phyloP scores from a whole-genome alignment of 2,113 vertebrate genomes.

The Pheucticus melanocephalus region DNA sequence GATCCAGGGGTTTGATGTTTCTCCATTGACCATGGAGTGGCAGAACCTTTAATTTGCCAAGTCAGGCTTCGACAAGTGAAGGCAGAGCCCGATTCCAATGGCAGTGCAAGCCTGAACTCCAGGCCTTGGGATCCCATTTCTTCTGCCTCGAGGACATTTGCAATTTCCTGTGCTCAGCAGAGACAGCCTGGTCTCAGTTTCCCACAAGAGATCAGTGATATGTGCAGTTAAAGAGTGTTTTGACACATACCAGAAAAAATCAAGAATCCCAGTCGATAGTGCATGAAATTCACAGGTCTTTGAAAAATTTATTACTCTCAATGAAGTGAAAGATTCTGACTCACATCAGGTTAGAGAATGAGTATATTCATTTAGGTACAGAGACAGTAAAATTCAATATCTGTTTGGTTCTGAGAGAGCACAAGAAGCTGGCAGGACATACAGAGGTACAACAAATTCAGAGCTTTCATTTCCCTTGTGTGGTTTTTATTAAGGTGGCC shows the following conservation, averaged over 20 bases:
- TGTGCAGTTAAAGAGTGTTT: background rate
- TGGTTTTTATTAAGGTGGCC: background rate
- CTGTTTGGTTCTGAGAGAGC: background rate
- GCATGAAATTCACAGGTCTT: background rate
- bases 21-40: background rate
- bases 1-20: background rate
- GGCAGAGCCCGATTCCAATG: background rate
- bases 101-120: background rate
- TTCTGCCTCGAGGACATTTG: constrained; percentile 9
- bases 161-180: background rate
- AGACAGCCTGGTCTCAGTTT: background rate
- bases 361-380: background rate
- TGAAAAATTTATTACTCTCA: background rate
- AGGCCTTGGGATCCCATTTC: background rate
- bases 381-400: background rate
- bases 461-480: background rate
- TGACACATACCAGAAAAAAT: background rate
- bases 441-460: background rate
- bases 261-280: background rate
- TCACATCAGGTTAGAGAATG: background rate
- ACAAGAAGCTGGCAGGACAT: background rate
- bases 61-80: background rate
- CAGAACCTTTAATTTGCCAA: background rate
- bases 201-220: background rate
- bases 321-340: background rate